Evolutionary conservation across 2,888 invertebrate genomes (phyloP).

Genomic region (Periphyllus acericola): DNA sequence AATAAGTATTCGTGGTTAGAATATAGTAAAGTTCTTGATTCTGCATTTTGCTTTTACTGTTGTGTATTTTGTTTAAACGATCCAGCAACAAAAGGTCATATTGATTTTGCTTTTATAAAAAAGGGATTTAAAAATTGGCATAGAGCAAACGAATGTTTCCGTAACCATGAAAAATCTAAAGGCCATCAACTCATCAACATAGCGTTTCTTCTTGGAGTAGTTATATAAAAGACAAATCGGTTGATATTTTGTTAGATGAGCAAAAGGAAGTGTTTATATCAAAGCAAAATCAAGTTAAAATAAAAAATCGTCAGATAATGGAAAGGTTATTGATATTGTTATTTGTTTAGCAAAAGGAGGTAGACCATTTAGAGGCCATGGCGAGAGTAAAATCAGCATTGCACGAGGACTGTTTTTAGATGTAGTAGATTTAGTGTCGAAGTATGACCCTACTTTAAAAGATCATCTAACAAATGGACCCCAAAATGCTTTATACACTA

Average conservation of each 20-base stretch:
- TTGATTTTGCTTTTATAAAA: slow-evolving; percentile 28
- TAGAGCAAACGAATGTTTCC: slow-evolving; percentile 27
- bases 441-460: slow-evolving; percentile 32
- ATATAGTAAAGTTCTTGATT: too few species aligned
- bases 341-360: slow-evolving; percentile 36
- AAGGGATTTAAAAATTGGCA: slow-evolving; percentile 30
- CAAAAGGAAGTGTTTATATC: slow-evolving; percentile 27
- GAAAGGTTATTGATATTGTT: slow-evolving; percentile 44
- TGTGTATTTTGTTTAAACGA: slow-evolving; percentile 35
- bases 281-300: slow-evolving; percentile 34
- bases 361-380: slow-evolving; percentile 20
- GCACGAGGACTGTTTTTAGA: slow-evolving; percentile 16
- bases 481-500: slow-evolving; percentile 26
- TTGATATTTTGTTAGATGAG: slow-evolving; percentile 35
- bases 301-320: slow-evolving; percentile 39
- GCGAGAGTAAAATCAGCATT: slow-evolving; percentile 2
- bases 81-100: slow-evolving; percentile 7
- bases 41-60: slow-evolving; percentile 36
- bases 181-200: slow-evolving; percentile 27
- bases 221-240: slow-evolving; percentile 8
- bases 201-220: slow-evolving; percentile 38
- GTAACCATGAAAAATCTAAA: slow-evolving; percentile 25
- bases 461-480: slow-evolving; percentile 26
- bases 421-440: slow-evolving; percentile 23
- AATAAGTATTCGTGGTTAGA: slow-evolving; percentile 37